Evolutionary conservation across 2,797 vertebrate genomes (phyloP), one percentile per base, ranked within the genome.

Genomic region (Uromys caudimaculatus): DNA sequence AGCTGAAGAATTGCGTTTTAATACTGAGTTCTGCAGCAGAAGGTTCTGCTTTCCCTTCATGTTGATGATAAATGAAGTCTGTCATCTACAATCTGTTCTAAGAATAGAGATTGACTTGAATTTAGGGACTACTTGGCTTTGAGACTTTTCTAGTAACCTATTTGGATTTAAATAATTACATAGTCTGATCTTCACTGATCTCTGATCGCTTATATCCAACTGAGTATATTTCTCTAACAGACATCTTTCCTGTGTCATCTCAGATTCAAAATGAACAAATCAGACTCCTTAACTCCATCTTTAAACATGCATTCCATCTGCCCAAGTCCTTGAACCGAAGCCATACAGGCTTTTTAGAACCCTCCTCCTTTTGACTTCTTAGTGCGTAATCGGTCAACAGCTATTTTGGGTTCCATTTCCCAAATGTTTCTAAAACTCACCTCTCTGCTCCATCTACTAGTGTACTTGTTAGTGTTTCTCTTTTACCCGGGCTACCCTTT

Each of bases 241-340:
- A 83, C 58, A 16, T 32, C 67, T 94, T 89, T 71, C 76, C 44
- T 92, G 1, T 89, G 69, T 23, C 78, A 64, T 82, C 44, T 97
- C 60, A 90, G 29, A 83, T 95, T 94, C 91, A 93, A 83, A 95
- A 83, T 76, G 23, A 86, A 83, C 90, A 86, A 81, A 95, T 50
- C 56, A 58, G 90, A 91, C 77, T 90, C 27, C 76, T 75, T 82
- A 85, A 86, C 52, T 95, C 47, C 7, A 16, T 76, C 54, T 89
- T 38, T 27, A 76, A 17, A 16, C 77, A 19, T 91, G 44, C 17
- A 54, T 47, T 32, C 73, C 82, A 71, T 91, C 64, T 7, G 62
- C 27, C 27, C 54, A 85, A 52, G 11, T 90, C 90, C 91, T 62
- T 47, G 81, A 41, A 71, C 75, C 84, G 64, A 84, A 93, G 78